Evolutionary conservation across 2,888 invertebrate genomes (phyloP), one percentile per base, ranked within the genome.

Genomic region (Esperia sulphurella): DNA sequence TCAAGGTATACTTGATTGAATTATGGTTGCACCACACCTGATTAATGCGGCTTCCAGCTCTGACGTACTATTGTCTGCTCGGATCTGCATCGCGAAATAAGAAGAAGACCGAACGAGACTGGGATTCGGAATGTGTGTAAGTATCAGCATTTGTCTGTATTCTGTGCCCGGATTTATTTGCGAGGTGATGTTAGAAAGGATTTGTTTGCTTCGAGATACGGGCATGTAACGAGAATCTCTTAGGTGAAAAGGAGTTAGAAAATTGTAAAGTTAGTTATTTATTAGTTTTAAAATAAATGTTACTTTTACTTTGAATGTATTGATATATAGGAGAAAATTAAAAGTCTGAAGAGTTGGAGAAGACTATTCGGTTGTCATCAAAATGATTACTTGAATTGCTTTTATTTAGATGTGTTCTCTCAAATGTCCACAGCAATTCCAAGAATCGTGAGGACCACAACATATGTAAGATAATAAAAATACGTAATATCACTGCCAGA

Each of bases 31-130:
- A 79, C 81, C 79, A 79, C 76, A 72, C 63, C 88, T 86, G 90
- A 90, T 90, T 88, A 90, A 90, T 90, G 90, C 85, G 88, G 81
- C 83, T 80, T 80, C 80, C 71, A 74, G 71, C 69, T 62, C 78
- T 84, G 87, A 87, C 83, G 84, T 75, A 81, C 86, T 82, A 87
- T 89, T 89, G 87, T 88, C 79, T 79, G 78, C 62, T 65, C 67
- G 71, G 70, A 86, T 88, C 85, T 86, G 86, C 89, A 88, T 86
- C 80, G 68, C 61, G 68, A 71, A 79, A 79, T 74, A 81, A 71
- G 71, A 74, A 54, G 69, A 74, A 67, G 68, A 75, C 58, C 51
- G 61, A 57, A 55, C 51, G 55, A 50, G 56, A 57, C 54, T 58
- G 52, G 52, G 49, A 55, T 53, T 65, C 59, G 71, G 73, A 71